Base-by-base conservation (phyloP, 2,113 vertebrate genomes). In the Copsychus sechellarum region DNA sequence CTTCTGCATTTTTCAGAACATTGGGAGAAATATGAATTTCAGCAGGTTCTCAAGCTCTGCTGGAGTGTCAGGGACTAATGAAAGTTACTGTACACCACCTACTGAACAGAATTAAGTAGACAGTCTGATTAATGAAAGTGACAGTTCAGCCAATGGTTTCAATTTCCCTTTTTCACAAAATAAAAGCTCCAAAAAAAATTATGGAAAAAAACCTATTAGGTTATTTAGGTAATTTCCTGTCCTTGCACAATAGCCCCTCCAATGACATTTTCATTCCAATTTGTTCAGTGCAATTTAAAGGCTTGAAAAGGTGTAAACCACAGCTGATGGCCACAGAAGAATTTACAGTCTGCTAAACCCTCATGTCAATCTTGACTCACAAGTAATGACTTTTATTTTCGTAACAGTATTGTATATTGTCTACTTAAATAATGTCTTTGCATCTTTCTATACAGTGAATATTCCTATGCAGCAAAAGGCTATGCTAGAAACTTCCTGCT, bases 1-100 rank as follows among this genome's bases (percentile, higher is more conserved):
- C 6, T 33, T 65, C 18, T 67, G 19, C n/a, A 60, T 73, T 90
- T 93, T 94, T 58, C 60, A 78, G 61, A 93, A 83, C 2, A 34
- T 3, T 56, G 21, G 67, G 69, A 83, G 43, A 84, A 93, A 81
- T 38, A 67, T 2, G 23, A 48, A 51, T 87, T 79, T 84, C 57
- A 67, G 64, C 43, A 78, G 72, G 22, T 77, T 91, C 60, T 70
- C n/a, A 81, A 88, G 53, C 94, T 74, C 86, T 81, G 83, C 69
- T 89, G 86, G 80, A 91, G 56, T 36, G 43, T 67, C 88, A 86
- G 40, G 43, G 65, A 88, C 83, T 84, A 88, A 95, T 64, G 56
- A 64, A 90, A 95, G 47, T 76, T 84, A 56, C 60, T 67, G 24
- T n/a, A 48, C 9, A 84, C 57, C 76, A 84, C 69, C 64, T 18